phyloP scores from a whole-genome alignment of 37 sponge, comb jelly and placozoan species.

The Diacarnus erythraeanus region DNA sequence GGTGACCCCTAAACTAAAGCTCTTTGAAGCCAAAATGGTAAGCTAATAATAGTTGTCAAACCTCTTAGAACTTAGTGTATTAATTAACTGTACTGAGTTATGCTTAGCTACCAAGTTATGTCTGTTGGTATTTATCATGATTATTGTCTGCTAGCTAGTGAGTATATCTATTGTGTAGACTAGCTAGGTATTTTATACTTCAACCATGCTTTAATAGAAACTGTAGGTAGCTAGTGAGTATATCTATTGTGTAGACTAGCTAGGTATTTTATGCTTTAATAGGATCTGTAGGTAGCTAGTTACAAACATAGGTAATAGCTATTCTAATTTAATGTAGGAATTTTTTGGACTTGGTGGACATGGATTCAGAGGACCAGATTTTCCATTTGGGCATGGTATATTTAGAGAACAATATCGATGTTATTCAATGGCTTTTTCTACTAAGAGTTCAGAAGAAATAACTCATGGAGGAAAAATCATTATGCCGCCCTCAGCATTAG shows the following conservation, averaged over 20 bases:
- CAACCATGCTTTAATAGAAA: background rate
- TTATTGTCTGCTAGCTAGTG: no score
- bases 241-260: background rate
- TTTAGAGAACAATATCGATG: constrained; percentile 65
- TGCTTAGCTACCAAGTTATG: no score
- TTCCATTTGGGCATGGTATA: constrained; percentile 14
- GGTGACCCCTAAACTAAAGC: no score
- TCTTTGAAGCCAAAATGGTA: no score
- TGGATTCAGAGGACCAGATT: background rate
- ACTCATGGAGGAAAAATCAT: constrained; percentile 95
- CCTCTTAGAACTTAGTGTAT: no score
- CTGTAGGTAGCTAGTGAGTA: no score
- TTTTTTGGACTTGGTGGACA: constrained; percentile 42
- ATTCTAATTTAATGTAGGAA: constrained; percentile 10
- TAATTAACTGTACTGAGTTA: no score
- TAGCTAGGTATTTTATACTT: background rate
- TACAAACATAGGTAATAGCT: background rate
- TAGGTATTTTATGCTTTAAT: background rate
- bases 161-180: background rate
- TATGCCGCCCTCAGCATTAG: constrained; percentile 96
- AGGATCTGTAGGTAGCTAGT: background rate
- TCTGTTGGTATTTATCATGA: no score
- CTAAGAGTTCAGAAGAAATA: constrained; percentile 61
- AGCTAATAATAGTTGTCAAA: no score
- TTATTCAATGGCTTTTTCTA: constrained; percentile 77